These are phyloP conservation scores for Torymus auratus DNA, from an alignment of 2,888 invertebrate species.

Conservation along the genomic window DNA sequence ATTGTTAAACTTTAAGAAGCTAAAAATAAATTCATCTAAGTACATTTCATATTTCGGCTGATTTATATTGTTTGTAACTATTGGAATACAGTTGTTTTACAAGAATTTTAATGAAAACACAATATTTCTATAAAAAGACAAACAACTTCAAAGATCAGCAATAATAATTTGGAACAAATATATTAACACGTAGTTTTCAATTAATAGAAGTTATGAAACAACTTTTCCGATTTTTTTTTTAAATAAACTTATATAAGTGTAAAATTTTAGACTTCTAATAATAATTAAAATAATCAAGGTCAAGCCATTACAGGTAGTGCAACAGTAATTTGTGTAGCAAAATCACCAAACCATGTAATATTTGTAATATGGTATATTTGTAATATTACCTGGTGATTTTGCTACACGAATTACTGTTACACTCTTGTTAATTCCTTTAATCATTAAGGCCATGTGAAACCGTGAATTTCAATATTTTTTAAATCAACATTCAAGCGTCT, in stretches of 20 bases:
- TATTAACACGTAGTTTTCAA: neutral
- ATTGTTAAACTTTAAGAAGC: neutral
- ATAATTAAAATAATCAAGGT: neutral
- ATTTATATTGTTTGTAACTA: slow-evolving; percentile 42
- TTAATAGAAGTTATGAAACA: neutral
- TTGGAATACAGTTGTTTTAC: too few species aligned
- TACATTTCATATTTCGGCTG: slow-evolving; percentile 23
- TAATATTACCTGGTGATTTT: too few species aligned
- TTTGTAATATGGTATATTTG: too few species aligned
- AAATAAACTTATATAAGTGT: slow-evolving; percentile 33
- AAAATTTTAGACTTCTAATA: neutral
- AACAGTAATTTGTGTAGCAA: slow-evolving; percentile 59
- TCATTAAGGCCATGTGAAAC: too few species aligned
- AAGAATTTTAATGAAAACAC: slow-evolving; percentile 12
- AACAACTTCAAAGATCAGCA: slow-evolving; percentile 42
- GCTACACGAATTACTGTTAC: too few species aligned
- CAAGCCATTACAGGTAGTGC: slow-evolving; percentile 61
- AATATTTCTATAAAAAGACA: slow-evolving; percentile 13
- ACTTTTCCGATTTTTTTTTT: neutral
- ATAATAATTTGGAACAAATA: slow-evolving; percentile 6
- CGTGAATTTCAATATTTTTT: too few species aligned
- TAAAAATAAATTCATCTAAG: slow-evolving; percentile 7
- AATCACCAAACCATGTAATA: slow-evolving; percentile 22
- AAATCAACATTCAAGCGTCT: too few species aligned
- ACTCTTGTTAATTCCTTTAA: too few species aligned